Base-by-base conservation (phyloP, 2,888 invertebrate species). In the Habrosyne pyritoides region DNA sequence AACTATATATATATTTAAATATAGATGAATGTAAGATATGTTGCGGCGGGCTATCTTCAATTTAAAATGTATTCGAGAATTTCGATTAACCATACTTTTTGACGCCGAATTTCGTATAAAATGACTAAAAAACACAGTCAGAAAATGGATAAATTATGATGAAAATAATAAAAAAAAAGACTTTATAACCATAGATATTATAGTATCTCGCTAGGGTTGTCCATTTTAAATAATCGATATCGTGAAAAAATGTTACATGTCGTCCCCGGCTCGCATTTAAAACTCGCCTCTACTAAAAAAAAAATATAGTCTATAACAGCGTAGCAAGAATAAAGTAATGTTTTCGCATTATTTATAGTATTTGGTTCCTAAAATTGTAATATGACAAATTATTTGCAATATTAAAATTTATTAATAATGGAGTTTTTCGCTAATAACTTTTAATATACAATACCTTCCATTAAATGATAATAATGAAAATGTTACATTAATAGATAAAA, bases 341-440 rank as follows among this genome's bases (percentile, higher is more conserved):
- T 54, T 33, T 21, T 33, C 54, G 62, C 62, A 70, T 69, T 63
- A 70, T 67, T 71, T 73, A 71, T 69, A 65, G 61, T 52, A 69
- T 86, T 87, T 84, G 85, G 87, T 87, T 87, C 87, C 87, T 87
- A 87, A 64, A 73, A 70, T 56, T 56, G 48, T 72, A 74, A 68
- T 67, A 77, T 71, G 67, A 64, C 63, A 67, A 75, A 77, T 75
- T 73, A 77, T 82, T 83, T 83, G 79, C 79, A 75, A 77, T 71
- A 70, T 73, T 73, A 68, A 75, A 76, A 77, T 73, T 76, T 77
- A 77, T 73, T 73, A 74, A 64, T 65, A 59, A 63, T 46, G 50
- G 33, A 50, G 52, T 52, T 54, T 69, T 67, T 64, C 59, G 61
- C 66, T n/a, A n/a, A 69, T 70, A 63, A 69, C 64, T 63, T 58